Evolutionary conservation across 37 sponge, comb jelly and placozoan species (phyloP), one percentile per base, ranked within the genome.

Genomic region (Sycon ciliatum): DNA sequence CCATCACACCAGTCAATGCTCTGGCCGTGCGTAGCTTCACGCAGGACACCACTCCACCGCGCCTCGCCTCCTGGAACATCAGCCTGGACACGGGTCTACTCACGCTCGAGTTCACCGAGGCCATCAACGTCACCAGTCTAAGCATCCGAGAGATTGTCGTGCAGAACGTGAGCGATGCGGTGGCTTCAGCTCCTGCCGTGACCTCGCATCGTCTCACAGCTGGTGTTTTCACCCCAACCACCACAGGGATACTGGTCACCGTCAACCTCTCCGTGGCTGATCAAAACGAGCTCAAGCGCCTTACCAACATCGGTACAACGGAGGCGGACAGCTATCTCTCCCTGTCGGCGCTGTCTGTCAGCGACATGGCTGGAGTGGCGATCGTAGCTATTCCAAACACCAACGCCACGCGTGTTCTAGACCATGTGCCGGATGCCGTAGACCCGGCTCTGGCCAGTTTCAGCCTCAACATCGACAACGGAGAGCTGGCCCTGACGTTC

Each of bases 91-190:
- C 56, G 34, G 83, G 73, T 42, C 38, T 71, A 4, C 36, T 92
- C 4, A 63, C 71, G 28, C 71, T 92, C 11, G 77, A 80, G 5
- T 92, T 92, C 81, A 57, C 70, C 24, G 93, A 92, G 36, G 82
- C 93, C 24, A 80, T 92, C 31, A 40, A 81, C 72, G 79, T 60
- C 63, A 60, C 22, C 63, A 28, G 31, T 9, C 22, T 60, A 11
- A 24, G 9, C 9, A 11, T 24, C 9, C 9, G 22, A 22, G 63
- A 24, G 27, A 30, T 60, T 9, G 16, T 24, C 22, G 7, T 60
- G 7, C 63, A 60, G 26, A 22, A 11, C 7, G 63, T 60, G 9
- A 22, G 16, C 22, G 16, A 60, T 28, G 31, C 27, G 7, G 9
- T 24, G 26, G 24, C 24, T 9, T 60, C 63, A 60, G 18, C 18